Conservation (phyloP, 2,888 invertebrate species). For the Lordiphosa andalusiaca region DNA sequence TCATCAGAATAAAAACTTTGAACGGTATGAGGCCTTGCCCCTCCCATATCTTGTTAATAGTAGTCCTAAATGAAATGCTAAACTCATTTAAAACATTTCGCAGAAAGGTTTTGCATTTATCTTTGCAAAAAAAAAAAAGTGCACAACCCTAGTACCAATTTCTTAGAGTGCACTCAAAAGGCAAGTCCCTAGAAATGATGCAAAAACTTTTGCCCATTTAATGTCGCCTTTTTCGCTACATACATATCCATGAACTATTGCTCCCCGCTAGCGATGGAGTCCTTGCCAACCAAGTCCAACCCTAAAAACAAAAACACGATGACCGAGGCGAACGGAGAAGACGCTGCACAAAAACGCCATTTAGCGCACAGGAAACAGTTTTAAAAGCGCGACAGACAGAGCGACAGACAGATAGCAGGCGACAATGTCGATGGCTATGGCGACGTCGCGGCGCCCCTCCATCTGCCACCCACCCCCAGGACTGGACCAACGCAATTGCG, state of each 20-base stretch:
- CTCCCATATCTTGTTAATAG: too few species aligned
- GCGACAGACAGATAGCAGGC: slow-evolving; percentile 28
- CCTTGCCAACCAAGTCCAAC: not conserved
- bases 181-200: slow-evolving; percentile 44
- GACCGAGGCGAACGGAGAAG: slow-evolving; percentile 10
- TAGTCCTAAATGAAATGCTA: too few species aligned
- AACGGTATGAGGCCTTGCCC: too few species aligned
- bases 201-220: slow-evolving; percentile 68
- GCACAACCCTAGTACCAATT: not conserved
- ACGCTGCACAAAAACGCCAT: slow-evolving; percentile 72
- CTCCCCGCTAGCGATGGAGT: slow-evolving; percentile 8
- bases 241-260: slow-evolving; percentile 48
- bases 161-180: slow-evolving; percentile 37
- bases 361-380: slow-evolving; percentile 75
- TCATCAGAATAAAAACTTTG: too few species aligned
- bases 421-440: slow-evolving; percentile 34
- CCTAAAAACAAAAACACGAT: slow-evolving; percentile 32
- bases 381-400: slow-evolving; percentile 60
- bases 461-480: too few species aligned
- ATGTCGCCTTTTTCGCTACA: slow-evolving; percentile 60
- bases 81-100: not conserved
- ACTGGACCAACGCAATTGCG: slow-evolving; percentile 67
- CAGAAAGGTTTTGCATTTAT: not conserved
- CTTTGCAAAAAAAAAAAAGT: too few species aligned
- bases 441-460: slow-evolving; percentile 38